These are phyloP conservation scores for Blennius ocellaris DNA, from an alignment of 2,113 vertebrate species.

Conservation along the genomic window DNA sequence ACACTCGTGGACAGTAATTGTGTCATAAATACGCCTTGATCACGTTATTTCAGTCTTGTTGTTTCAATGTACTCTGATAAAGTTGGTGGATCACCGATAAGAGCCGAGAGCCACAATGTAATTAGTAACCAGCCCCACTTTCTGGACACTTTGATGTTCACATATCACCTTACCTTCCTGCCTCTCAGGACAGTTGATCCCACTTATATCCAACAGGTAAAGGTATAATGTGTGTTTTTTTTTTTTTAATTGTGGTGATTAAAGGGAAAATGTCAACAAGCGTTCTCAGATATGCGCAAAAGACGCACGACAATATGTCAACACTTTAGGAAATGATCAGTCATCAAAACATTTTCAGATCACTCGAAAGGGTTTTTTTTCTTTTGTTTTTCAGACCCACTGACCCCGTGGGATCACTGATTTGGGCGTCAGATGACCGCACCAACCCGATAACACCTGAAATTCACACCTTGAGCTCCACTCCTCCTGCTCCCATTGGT, in stretches of 20 bases:
- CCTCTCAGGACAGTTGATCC: conserved; percentile 60
- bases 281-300: neutral
- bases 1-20: conserved; percentile 66
- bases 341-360: no score
- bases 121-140: conserved; percentile 74
- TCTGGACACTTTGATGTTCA: conserved; percentile 71
- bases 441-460: conserved; percentile 72
- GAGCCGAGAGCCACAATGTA: conserved; percentile 65
- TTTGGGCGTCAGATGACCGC: conserved; percentile 54
- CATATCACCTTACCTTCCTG: conserved; percentile 17
- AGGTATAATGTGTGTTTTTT: neutral
- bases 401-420: conserved; percentile 23
- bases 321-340: no score
- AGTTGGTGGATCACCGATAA: conserved; percentile 75
- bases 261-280: neutral
- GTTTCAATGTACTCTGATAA: conserved; percentile 70
- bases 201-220: conserved; percentile 22
- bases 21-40: conserved; percentile 78
- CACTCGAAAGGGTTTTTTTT: no score
- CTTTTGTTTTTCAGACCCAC: no score
- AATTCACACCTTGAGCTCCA: conserved; percentile 84
- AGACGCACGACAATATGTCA: no score
- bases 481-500: conserved; percentile 83
- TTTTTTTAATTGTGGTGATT: neutral
- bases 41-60: conserved; percentile 72